Percentiles rank a stretch among this genome's conserved stretches.
Conservation (phyloP, 2,113 vertebrate species). For the Pangasianodon hypophthalmus region DNA sequence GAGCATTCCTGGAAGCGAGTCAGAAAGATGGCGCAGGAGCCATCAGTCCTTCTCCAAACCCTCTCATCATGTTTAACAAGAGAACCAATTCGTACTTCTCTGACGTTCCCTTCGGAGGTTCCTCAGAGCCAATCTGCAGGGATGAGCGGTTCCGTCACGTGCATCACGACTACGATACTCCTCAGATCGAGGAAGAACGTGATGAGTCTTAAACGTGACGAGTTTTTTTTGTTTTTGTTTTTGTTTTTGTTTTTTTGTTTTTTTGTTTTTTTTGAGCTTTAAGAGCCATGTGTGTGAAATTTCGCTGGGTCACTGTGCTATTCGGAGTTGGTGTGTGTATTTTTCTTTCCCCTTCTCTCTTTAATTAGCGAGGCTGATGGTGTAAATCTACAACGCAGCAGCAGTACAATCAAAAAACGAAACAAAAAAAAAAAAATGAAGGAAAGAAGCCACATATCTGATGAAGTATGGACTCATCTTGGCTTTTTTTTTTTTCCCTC, state of each 20-base stretch:
- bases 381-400: conserved; percentile 26
- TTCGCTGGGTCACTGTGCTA: conserved; percentile 32
- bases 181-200: neutral
- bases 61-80: neutral
- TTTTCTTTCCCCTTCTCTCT: too few relatives aligned
- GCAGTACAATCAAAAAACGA: conserved; percentile 7
- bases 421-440: neutral
- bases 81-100: neutral
- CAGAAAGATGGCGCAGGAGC: neutral
- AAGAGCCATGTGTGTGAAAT: conserved; percentile 18
- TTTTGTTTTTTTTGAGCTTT: neutral
- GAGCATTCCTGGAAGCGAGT: neutral
- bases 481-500: neutral
- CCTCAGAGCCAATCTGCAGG: neutral
- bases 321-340: conserved; percentile 5
- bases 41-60: neutral
- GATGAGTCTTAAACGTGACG: too few relatives aligned
- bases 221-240: too few relatives aligned
- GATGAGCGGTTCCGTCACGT: neutral
- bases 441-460: neutral
- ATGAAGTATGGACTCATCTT: neutral
- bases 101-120: neutral
- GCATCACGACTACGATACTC: too few relatives aligned
- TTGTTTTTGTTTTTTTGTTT: neutral
- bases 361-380: neutral